phyloP scores from a whole-genome alignment of 2,113 vertebrate genomes.

The Colossoma macropomum region DNA sequence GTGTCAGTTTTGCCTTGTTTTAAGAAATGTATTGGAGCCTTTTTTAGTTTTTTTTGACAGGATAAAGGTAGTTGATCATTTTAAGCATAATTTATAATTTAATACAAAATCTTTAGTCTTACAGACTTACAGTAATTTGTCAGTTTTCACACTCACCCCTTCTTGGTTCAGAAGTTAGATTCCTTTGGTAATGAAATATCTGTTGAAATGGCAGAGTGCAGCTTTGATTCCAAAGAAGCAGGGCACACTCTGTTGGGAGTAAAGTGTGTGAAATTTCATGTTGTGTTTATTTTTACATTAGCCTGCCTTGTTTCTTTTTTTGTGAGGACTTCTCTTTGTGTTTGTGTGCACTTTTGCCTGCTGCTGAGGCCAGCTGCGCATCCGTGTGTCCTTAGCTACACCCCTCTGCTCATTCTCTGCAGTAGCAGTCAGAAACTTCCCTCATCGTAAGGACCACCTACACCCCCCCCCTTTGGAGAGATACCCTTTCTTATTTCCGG shows the following conservation, averaged over 20 bases:
- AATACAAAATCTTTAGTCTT: too few relatives aligned
- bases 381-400: not conserved
- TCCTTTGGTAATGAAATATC: too few relatives aligned
- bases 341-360: not conserved
- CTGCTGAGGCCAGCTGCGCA: constrained; percentile 6
- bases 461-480: not conserved
- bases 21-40: too few relatives aligned
- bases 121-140: too few relatives aligned
- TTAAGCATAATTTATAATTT: too few relatives aligned
- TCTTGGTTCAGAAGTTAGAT: too few relatives aligned
- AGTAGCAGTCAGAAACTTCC: constrained; percentile 27
- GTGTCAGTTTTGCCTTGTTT: too few relatives aligned
- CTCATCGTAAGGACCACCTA: constrained; percentile 3
- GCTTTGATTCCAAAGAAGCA: not conserved
- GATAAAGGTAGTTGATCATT: too few relatives aligned
- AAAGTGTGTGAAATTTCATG: not conserved
- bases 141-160: too few relatives aligned
- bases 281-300: not conserved
- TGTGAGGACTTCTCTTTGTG: not conserved
- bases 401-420: not conserved
- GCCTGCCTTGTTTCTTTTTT: not conserved
- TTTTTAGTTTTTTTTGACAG: too few relatives aligned
- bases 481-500: constrained; percentile 24
- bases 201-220: too few relatives aligned
- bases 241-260: not conserved